Conservation (phyloP, 2,113 vertebrate species). For the Scartelaos histophorus region DNA sequence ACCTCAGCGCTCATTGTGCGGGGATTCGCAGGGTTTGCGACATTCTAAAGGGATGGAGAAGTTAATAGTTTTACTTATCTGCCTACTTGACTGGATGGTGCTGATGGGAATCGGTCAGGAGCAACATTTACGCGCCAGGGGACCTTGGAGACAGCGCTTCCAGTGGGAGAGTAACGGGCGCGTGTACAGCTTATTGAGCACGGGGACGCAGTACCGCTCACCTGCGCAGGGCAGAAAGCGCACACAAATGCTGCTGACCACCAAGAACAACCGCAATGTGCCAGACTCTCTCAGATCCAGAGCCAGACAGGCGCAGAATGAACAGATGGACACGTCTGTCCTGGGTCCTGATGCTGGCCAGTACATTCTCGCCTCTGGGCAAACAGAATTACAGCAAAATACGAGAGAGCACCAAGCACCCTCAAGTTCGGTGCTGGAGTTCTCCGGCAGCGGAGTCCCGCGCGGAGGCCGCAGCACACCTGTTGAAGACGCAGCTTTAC, state of each 20-base stretch:
- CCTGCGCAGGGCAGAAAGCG: slow-evolving; percentile 45
- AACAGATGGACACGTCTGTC: slow-evolving; percentile 31
- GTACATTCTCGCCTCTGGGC: slow-evolving; percentile 41
- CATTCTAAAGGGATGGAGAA: slow-evolving; percentile 49
- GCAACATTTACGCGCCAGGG: slow-evolving; percentile 38
- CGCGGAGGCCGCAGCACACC: slow-evolving; percentile 36
- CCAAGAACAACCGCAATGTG: slow-evolving; percentile 20
- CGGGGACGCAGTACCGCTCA: slow-evolving; percentile 68
- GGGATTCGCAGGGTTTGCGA: not conserved
- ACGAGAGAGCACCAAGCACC: not conserved
- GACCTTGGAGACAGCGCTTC: slow-evolving; percentile 69
- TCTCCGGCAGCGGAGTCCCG: slow-evolving; percentile 65
- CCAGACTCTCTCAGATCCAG: slow-evolving; percentile 23
- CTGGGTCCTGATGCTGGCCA: slow-evolving; percentile 46
- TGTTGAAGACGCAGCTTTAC: slow-evolving; percentile 3
- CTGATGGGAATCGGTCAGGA: slow-evolving; percentile 54
- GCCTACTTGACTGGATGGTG: slow-evolving; percentile 42
- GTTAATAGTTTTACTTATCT: slow-evolving; percentile 11
- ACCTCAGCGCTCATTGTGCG: slow-evolving; percentile 21
- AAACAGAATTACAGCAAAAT: slow-evolving; percentile 8
- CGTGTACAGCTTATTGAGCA: slow-evolving; percentile 74
- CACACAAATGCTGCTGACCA: slow-evolving; percentile 53
- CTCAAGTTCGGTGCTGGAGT: slow-evolving; percentile 38
- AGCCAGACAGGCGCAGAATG: slow-evolving; percentile 23
- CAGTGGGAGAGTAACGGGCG: slow-evolving; percentile 76